Percentiles rank a stretch among this genome's conserved stretches.
These are phyloP conservation scores for Ips typographus DNA, from an alignment of 1,140 invertebrate species.

Conservation along the genomic window DNA sequence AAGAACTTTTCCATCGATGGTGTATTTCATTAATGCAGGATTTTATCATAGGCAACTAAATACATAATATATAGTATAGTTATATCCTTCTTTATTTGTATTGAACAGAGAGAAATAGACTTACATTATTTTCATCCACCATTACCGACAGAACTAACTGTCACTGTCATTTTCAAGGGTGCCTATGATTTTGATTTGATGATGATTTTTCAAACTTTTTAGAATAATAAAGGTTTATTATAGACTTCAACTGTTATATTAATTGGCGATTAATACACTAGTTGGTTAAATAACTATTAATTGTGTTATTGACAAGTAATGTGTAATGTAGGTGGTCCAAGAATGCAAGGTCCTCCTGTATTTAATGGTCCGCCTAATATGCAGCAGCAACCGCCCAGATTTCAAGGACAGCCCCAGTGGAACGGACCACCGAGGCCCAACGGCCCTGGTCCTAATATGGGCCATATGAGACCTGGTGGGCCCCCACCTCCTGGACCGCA, in stretches of 20 bases:
- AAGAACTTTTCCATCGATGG: not conserved
- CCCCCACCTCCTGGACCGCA: conserved; percentile 60
- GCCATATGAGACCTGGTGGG: conserved; percentile 56
- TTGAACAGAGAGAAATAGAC: not conserved
- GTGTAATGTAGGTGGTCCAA: conserved; percentile 60
- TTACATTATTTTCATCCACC: too few species aligned
- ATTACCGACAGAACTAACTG: too few species aligned
- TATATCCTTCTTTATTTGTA: not conserved
- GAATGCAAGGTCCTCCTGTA: conserved; percentile 64
- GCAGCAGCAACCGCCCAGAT: conserved; percentile 56
- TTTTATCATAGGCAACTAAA: too few species aligned
- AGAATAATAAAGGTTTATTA: too few species aligned
- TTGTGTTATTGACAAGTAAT: not conserved
- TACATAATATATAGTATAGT: not conserved
- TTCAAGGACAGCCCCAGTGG: conserved; percentile 62
- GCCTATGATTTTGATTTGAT: too few species aligned
- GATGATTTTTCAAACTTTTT: not conserved
- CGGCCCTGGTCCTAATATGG: conserved; percentile 56
- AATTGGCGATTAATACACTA: too few species aligned
- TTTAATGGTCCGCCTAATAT: conserved; percentile 45
- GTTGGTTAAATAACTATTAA: too few species aligned
- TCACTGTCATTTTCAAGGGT: too few species aligned
- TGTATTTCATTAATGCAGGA: too few species aligned
- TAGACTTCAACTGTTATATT: too few species aligned
- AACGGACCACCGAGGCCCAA: conserved; percentile 60